Percentiles rank a stretch among this genome's conserved stretches.
phyloP scores from a whole-genome alignment of 2,113 vertebrate genomes.

The Oncorhynchus kisutch region DNA sequence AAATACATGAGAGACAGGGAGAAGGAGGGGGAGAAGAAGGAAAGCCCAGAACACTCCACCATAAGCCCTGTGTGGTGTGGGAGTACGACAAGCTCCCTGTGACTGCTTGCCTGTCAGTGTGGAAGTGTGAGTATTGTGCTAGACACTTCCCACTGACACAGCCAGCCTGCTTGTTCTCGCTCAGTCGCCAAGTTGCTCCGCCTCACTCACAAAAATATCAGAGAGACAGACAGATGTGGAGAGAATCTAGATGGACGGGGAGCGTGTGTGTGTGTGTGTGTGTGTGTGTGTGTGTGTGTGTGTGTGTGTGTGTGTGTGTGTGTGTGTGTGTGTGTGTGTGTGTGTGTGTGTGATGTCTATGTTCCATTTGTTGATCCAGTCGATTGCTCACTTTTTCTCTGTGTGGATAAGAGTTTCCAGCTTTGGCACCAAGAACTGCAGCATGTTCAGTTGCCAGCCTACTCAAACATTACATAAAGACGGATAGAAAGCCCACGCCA shows the following conservation, averaged over 20 bases:
- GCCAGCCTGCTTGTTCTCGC: background rate
- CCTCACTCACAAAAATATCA: background rate
- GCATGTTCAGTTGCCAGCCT: background rate
- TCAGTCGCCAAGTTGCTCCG: background rate
- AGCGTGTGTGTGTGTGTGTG: background rate
- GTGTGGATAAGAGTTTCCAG: background rate
- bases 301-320: background rate
- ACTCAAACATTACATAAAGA: constrained; percentile 15
- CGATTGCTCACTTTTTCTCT: background rate
- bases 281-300: background rate
- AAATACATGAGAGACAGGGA: constrained; percentile 11
- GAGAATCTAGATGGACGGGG: background rate
- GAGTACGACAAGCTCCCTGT: background rate
- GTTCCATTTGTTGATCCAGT: too few relatives aligned
- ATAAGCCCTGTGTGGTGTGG: background rate
- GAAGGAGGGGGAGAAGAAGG: background rate
- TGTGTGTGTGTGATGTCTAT: background rate
- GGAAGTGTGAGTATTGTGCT: background rate
- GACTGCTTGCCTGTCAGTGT: background rate
- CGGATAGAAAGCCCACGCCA: too few relatives aligned
- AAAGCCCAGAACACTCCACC: constrained; percentile 1
- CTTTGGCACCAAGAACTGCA: background rate
- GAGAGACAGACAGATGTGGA: background rate
- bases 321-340: background rate
- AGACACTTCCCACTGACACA: background rate